Evolutionary conservation across 1,140 invertebrate genomes (phyloP), one percentile per base, ranked within the genome.

Genomic region (Drosophila repleta): DNA sequence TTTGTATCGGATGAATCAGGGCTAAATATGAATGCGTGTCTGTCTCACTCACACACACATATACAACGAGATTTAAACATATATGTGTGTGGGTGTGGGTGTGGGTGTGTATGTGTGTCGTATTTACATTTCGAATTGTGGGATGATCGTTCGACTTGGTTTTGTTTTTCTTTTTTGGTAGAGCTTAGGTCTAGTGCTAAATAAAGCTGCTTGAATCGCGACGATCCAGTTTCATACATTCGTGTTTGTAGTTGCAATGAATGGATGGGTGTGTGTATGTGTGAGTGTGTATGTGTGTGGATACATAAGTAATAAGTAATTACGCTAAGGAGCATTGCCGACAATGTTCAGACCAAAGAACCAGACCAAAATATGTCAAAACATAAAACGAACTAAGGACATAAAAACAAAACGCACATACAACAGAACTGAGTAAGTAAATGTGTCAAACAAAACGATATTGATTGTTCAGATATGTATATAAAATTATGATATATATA

Each of bases 271-370:
- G 32, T 51, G 64, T 49, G 66, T 61, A 10, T 10, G 41, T 61
- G 18, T 24, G 35, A 62, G 43, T 55, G 20, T 51, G 53, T 63
- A 39, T 65, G 56, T 63, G 66, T 64, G 51, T 68, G 18, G 71
- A 76, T 70, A 83, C 76, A 69, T 90, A 76, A 61, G 51, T 58
- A 63, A 57, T 56, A 74, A 76, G 55, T 78, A 77, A 71, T 66
- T 88, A 87, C 72, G 71, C 79, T 87, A 88, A 76, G 73, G 79
- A 87, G 78, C 83, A 87, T 88, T 79, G 79, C 81, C 80, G 81
- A 85, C 82, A 72, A 77, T 85, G 67, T 87, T 87, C 83, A 88
- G 78, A 82, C 78, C 81, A 85, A 85, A 78, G 65, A 78, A 82
- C 79, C 79, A 83, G 79, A 83, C 79, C 74, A 72, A 60, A 60